These are phyloP conservation scores for Brachionus angularis DNA, from an alignment of 1,140 invertebrate genomes.

Conservation along the genomic window DNA sequence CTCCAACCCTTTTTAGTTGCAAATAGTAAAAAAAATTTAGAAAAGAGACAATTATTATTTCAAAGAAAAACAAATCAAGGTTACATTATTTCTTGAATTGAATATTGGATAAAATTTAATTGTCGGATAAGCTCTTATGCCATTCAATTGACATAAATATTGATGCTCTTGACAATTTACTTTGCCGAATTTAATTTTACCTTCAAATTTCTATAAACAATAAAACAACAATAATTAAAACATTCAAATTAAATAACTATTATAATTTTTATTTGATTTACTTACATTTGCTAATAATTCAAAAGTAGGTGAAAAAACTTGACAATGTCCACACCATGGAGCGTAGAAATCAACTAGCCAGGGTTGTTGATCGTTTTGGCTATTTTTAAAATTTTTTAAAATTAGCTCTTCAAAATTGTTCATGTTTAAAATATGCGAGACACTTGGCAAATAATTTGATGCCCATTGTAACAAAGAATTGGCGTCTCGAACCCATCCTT, in stretches of 20 bases:
- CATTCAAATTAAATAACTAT: background rate
- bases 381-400: conserved; percentile 54
- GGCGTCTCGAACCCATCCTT: conserved; percentile 64
- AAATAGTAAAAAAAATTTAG: background rate
- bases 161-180: conserved; percentile 62
- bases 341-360: conserved; percentile 72
- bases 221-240: conserved; percentile 10
- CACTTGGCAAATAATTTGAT: conserved; percentile 63
- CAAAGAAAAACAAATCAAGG: background rate
- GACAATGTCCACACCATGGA: conserved; percentile 72
- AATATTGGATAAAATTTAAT: conserved; percentile 58
- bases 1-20: conserved; percentile 26
- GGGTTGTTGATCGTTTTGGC: conserved; percentile 54
- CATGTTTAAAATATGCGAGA: conserved; percentile 48
- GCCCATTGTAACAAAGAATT: conserved; percentile 64
- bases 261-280: no score
- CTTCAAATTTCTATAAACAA: conserved; percentile 59
- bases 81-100: conserved; percentile 28
- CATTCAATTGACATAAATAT: conserved; percentile 58
- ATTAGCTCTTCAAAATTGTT: conserved; percentile 50
- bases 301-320: conserved; percentile 68
- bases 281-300: conserved; percentile 65
- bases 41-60: background rate
- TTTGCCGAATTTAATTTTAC: conserved; percentile 61
- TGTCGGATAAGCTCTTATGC: conserved; percentile 62